Evolutionary conservation across 2,797 vertebrate species (phyloP), one percentile per base, ranked within the genome.

Genomic region (Linurgus olivaceus): DNA sequence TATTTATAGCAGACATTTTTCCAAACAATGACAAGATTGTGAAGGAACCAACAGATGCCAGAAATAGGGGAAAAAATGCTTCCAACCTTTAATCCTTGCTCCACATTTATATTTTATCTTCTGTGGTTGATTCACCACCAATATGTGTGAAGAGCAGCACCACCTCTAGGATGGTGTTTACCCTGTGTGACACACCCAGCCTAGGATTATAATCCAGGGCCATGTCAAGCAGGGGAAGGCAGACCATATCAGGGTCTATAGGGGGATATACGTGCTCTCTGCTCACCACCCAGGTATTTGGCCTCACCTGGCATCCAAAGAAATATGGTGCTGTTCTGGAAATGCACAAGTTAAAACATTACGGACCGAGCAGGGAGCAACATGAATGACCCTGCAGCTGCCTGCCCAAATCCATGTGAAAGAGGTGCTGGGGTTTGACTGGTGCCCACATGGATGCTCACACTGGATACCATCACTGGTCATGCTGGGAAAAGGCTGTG

Each of bases 1-100:
- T 91, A 87, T 95, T 92, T 92, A 88, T 94, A 91, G 57, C 33
- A 89, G 75, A 77, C 11, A 7, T 65, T 92, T 92, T 92, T 72
- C 86, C 62, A 78, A 78, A 94, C 9, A 50, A 86, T 89, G 58
- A 70, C 73, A 92, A 91, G 83, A 81, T 28, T 5, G 8, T 67
- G 67, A 91, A 91, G 81, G 50, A 92, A 50, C 25, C 3, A 14
- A 66, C 33, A 87, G 48, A 81, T 52, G 12, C 48, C 52, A 94
- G 61, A 88, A 84, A 78, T 2, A 70, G 31, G 54, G 26, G 14
- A 51, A 86, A 86, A 90, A 72, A 11, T 19, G 7, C 42, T 80
- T 90, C 19, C 50, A 73, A 83, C 25, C 10, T 47, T 88, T 76
- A 67, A 58, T 78, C 50, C 33, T 67, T 38, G 4, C 11, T 74